Percentiles rank a stretch among this genome's conserved stretches.
phyloP scores from a whole-genome alignment of 2,888 invertebrate genomes.

The Blastobasis lacticolella region DNA sequence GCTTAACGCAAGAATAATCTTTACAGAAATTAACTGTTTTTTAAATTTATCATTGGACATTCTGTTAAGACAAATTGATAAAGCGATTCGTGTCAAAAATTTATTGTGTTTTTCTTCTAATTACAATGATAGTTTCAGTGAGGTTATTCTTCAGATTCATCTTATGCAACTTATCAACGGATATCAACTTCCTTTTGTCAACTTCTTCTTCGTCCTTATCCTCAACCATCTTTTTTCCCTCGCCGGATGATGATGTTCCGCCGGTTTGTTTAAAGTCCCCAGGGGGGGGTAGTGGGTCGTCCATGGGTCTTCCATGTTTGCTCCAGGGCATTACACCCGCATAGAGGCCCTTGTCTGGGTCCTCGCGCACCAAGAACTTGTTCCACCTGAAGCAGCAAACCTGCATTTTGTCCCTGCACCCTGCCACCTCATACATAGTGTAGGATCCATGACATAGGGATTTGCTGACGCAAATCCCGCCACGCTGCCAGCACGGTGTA shows the following conservation, averaged over 20 bases:
- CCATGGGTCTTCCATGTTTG: slow-evolving; percentile 25
- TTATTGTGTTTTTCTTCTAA: too few species aligned
- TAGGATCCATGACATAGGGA: slow-evolving; percentile 40
- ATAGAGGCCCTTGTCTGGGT: slow-evolving; percentile 33
- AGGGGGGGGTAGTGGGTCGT: too few species aligned
- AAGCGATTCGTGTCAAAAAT: too few species aligned
- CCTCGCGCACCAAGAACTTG: slow-evolving; percentile 35
- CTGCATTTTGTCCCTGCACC: slow-evolving; percentile 43
- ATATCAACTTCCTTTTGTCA: slow-evolving; percentile 1
- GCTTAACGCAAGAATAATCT: too few species aligned
- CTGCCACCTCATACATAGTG: slow-evolving; percentile 42
- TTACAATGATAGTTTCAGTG: too few species aligned
- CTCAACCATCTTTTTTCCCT: slow-evolving; percentile 26
- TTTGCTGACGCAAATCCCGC: slow-evolving; percentile 50
- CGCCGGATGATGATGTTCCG: slow-evolving; percentile 18
- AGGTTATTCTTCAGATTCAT: too few species aligned
- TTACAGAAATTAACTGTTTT: too few species aligned
- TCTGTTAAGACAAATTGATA: too few species aligned
- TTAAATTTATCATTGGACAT: too few species aligned
- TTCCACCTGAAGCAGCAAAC: slow-evolving; percentile 64
- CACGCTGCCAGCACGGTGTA: slow-evolving; percentile 50
- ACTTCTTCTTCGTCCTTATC: slow-evolving; percentile 3
- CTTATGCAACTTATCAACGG: background rate
- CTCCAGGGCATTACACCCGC: slow-evolving; percentile 41
- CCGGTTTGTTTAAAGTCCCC: too few species aligned